A percentile compares a stretch with the other conserved stretches of the same genome.
Conservation (phyloP, 2,888 invertebrate genomes). For the Megastigmus dorsalis region DNA sequence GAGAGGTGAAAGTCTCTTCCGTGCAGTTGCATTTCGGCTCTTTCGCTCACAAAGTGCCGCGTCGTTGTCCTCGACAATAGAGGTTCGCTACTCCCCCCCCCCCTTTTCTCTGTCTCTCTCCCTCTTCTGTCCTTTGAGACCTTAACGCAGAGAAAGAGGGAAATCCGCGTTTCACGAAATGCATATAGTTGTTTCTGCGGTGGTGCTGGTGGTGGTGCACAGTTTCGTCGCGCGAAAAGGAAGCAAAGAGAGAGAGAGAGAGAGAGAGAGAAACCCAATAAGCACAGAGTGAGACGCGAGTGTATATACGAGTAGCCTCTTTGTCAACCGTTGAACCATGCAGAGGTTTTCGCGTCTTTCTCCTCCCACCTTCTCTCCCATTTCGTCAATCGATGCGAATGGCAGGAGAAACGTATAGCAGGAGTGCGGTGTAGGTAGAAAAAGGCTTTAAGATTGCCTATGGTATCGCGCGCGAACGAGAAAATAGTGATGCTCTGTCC, state of each 20-base stretch:
- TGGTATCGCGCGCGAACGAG: conserved; percentile 56
- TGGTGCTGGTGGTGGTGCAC: too few relatives aligned
- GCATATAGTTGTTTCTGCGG: conserved; percentile 36
- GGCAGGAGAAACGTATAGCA: not conserved
- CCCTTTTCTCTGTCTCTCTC: not conserved
- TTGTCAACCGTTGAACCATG: conserved; percentile 41
- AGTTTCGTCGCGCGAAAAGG: conserved; percentile 2
- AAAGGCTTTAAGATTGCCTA: conserved; percentile 59
- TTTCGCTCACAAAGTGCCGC: conserved; percentile 20
- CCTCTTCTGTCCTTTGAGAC: conserved; percentile 10
- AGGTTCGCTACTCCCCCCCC: not conserved
- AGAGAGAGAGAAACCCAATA: conserved; percentile 1
- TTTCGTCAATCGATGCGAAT: conserved; percentile 36
- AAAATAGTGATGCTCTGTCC: conserved; percentile 60
- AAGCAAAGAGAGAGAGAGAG: conserved; percentile 11
- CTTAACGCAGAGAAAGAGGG: not conserved
- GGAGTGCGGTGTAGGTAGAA: not conserved
- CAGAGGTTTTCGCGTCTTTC: conserved; percentile 25
- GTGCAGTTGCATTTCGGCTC: conserved; percentile 29
- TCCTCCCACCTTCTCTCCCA: too few relatives aligned
- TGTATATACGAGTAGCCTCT: conserved; percentile 1
- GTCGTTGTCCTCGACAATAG: conserved; percentile 19
- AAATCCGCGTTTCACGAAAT: conserved; percentile 14
- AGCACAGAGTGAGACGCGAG: conserved; percentile 2
- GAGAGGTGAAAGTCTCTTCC: conserved; percentile 16